A percentile compares a stretch with the other conserved stretches of the same genome.
Conservation (phyloP, 2,888 invertebrate species). For the Pollenia amentaria region DNA sequence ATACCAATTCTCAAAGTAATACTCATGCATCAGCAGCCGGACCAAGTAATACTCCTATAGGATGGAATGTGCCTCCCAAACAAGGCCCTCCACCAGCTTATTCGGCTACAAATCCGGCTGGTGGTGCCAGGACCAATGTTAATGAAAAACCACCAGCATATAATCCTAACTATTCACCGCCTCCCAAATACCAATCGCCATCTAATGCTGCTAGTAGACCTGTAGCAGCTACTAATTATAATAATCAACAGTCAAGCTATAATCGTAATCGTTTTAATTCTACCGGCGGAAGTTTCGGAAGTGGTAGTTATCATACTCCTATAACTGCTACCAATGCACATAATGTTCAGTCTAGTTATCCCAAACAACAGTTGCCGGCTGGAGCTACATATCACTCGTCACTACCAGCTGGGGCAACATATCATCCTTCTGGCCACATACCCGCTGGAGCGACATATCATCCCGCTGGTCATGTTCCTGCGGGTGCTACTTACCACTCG, state of each 20-base stretch:
- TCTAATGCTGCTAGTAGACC: slow-evolving; percentile 74
- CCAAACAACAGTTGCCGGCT: slow-evolving; percentile 78
- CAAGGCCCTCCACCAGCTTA: slow-evolving; percentile 84
- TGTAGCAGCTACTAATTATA: slow-evolving; percentile 64
- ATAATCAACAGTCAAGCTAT: slow-evolving; percentile 53
- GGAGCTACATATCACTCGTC: slow-evolving; percentile 78
- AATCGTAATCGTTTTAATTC: slow-evolving; percentile 78
- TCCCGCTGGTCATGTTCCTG: slow-evolving; percentile 65
- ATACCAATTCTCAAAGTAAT: slow-evolving; percentile 49
- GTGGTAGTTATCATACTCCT: slow-evolving; percentile 76
- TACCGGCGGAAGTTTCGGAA: slow-evolving; percentile 76
- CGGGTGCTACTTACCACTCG: slow-evolving; percentile 75
- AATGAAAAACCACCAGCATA: slow-evolving; percentile 82
- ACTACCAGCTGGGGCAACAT: slow-evolving; percentile 77
- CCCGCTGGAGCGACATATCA: slow-evolving; percentile 76
- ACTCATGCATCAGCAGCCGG: slow-evolving; percentile 50
- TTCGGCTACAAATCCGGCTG: slow-evolving; percentile 79
- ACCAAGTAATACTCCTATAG: slow-evolving; percentile 77
- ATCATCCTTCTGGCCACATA: slow-evolving; percentile 74
- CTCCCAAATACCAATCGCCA: slow-evolving; percentile 80
- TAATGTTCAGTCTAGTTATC: slow-evolving; percentile 81
- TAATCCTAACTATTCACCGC: slow-evolving; percentile 78
- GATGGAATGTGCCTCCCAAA: slow-evolving; percentile 83
- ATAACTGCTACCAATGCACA: slow-evolving; percentile 79
- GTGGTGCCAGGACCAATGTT: slow-evolving; percentile 82